Evolutionary conservation across 2,113 vertebrate genomes (phyloP).

Genomic region (Polypterus bichir): DNA sequence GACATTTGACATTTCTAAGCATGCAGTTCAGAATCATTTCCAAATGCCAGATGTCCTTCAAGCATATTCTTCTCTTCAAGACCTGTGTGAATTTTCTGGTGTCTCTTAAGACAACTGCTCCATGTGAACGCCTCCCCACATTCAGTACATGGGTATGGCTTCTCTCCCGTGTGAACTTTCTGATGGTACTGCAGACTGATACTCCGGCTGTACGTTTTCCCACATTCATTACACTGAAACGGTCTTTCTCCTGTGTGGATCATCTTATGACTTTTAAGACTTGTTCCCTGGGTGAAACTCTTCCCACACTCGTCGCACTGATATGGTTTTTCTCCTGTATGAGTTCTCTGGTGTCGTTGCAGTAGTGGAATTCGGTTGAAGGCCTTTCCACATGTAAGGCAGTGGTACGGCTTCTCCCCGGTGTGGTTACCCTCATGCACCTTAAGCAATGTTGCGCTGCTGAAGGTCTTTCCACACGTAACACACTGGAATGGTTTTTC

Average conservation of each 20-base stretch:
- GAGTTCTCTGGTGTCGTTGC: constrained; percentile 17
- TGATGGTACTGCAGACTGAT: too few species aligned
- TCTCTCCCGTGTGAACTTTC: too few species aligned
- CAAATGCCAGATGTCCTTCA: too few species aligned
- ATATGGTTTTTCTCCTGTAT: constrained; percentile 32
- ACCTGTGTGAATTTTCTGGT: constrained; percentile 1
- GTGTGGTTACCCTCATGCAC: constrained; percentile 33
- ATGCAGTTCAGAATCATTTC: too few species aligned
- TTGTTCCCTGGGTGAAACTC: constrained; percentile 20
- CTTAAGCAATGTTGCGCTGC: constrained; percentile 40
- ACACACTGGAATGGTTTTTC: constrained; percentile 37
- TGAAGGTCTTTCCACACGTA: constrained; percentile 38
- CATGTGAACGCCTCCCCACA: neutral
- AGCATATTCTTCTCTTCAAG: too few species aligned
- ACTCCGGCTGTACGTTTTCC: too few species aligned
- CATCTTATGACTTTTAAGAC: too few species aligned
- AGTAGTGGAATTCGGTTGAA: constrained; percentile 10
- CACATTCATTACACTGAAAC: too few species aligned
- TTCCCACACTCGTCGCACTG: constrained; percentile 34
- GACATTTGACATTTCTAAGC: too few species aligned
- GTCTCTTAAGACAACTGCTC: neutral
- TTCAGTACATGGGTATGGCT: too few species aligned
- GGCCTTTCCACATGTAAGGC: constrained; percentile 11
- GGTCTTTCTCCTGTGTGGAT: too few species aligned
- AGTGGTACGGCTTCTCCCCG: neutral